Evolutionary conservation across 1,140 invertebrate genomes (phyloP).

Genomic region (Wasmannia auropunctata): DNA sequence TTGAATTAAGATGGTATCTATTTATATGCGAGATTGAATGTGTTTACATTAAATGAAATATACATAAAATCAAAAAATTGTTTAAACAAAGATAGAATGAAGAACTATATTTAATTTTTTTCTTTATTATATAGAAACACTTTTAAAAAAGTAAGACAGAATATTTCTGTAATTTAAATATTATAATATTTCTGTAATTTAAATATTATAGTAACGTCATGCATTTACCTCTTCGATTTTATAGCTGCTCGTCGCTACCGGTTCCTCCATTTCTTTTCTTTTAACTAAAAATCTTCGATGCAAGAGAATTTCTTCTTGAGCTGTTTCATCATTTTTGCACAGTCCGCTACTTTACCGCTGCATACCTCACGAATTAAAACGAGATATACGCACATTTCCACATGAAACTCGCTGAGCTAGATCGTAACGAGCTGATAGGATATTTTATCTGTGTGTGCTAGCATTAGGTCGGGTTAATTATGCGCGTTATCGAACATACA

Average conservation of each 20-base stretch:
- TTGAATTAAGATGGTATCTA: too few relatives aligned
- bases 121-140: neutral
- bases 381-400: neutral
- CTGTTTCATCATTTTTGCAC: neutral
- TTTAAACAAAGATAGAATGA: neutral
- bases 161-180: neutral
- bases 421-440: too few relatives aligned
- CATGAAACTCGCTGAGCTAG: neutral
- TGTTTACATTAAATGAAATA: neutral
- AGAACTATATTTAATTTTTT: neutral
- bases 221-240: slow-evolving; percentile 7
- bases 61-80: neutral
- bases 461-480: neutral
- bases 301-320: neutral
- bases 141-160: neutral
- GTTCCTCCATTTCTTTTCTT: neutral
- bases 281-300: neutral
- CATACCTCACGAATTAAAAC: neutral
- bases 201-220: neutral
- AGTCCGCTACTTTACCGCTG: neutral
- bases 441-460: neutral
- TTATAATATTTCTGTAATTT: too few relatives aligned
- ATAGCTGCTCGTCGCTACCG: neutral
- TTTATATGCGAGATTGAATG: neutral
- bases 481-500: neutral